Evolutionary conservation across 1,140 invertebrate genomes (phyloP).

Genomic region (Chironomus striatipennis): DNA sequence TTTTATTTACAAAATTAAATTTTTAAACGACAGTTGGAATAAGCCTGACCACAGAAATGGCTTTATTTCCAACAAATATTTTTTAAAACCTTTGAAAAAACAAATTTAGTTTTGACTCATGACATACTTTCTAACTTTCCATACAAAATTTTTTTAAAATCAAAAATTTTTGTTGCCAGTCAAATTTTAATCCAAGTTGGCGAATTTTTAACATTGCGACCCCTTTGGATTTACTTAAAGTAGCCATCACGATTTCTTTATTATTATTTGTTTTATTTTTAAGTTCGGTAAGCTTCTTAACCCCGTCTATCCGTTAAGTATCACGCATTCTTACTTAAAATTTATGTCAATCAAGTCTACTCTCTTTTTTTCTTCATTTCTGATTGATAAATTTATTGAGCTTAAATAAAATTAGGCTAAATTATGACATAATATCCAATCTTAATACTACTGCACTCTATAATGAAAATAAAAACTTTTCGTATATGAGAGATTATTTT

Average conservation of each 20-base stretch:
- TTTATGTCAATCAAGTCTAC: neutral
- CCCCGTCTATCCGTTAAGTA: neutral
- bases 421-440: neutral
- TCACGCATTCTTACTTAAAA: neutral
- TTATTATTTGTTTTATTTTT: neutral
- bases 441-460: neutral
- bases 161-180: no score
- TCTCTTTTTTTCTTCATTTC: neutral
- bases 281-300: neutral
- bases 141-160: no score
- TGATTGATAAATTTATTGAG: neutral
- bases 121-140: no score
- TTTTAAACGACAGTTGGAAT: no score
- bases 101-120: no score
- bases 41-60: no score
- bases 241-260: neutral
- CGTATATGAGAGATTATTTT: neutral
- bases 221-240: no score
- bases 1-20: no score
- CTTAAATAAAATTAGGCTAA: conserved; percentile 2
- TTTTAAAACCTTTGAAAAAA: no score
- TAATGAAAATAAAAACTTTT: neutral
- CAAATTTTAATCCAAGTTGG: no score
- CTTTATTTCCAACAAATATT: no score
- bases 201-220: no score